Percentiles rank a stretch among this genome's conserved stretches.
phyloP scores from a whole-genome alignment of 2,113 vertebrate species.

The Pollimyrus isidori region DNA sequence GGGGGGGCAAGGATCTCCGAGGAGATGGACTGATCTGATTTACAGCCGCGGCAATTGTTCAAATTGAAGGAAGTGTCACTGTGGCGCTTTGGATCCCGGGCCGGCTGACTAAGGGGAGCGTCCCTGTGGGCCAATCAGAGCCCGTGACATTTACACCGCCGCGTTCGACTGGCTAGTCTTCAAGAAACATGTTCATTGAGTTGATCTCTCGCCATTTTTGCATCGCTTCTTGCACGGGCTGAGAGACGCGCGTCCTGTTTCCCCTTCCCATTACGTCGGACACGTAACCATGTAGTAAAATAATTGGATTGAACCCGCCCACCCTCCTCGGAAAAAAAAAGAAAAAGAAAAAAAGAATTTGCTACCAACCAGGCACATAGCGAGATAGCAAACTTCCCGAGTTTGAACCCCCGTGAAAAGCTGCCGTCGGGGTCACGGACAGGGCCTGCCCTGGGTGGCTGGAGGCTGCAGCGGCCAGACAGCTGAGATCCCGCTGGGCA shows the following conservation, averaged over 20 bases:
- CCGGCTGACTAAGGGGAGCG: not conserved
- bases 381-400: not conserved
- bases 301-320: not conserved
- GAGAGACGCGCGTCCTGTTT: not conserved
- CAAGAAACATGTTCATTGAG: not conserved
- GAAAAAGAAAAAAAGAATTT: not conserved
- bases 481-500: too few species aligned
- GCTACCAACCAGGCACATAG: not conserved
- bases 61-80: conserved; percentile 46
- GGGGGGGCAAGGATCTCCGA: conserved; percentile 64
- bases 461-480: too few species aligned
- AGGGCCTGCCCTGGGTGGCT: too few species aligned
- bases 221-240: not conserved
- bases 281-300: not conserved
- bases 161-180: not conserved
- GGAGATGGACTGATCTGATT: conserved; percentile 63
- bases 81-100: conserved; percentile 25
- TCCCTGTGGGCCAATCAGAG: not conserved
- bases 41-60: conserved; percentile 64
- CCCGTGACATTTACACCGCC: not conserved
- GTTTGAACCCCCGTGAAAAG: not conserved
- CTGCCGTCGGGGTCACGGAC: too few species aligned
- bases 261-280: not conserved
- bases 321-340: not conserved
- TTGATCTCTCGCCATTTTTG: not conserved